Evolutionary conservation across 37 sponge, comb jelly and placozoan genomes (phyloP).

Genomic region (Theonella swinhoei): DNA sequence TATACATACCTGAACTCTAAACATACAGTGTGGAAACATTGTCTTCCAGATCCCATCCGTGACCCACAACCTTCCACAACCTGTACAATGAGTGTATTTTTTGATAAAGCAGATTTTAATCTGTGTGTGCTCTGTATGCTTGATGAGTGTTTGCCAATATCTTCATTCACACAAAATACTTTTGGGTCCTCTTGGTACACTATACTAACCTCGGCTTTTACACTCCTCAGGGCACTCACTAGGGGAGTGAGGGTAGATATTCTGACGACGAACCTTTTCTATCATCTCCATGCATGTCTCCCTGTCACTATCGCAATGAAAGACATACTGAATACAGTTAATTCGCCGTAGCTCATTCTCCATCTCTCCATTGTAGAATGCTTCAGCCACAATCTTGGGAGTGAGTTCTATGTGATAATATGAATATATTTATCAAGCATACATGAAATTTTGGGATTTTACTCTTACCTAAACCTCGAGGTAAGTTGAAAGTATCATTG

Average conservation of each 20-base stretch:
- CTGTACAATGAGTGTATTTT: too few relatives aligned
- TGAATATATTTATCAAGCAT: too few relatives aligned
- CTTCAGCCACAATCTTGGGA: background rate
- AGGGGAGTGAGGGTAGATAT: constrained; percentile 13
- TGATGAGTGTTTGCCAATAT: background rate
- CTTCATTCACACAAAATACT: background rate
- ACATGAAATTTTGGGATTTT: too few relatives aligned
- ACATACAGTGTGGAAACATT: constrained; percentile 62
- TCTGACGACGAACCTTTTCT: constrained; percentile 1
- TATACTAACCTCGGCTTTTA: constrained; percentile 20
- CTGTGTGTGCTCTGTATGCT: too few relatives aligned
- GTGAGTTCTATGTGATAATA: constrained; percentile 5
- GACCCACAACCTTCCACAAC: constrained; percentile 62
- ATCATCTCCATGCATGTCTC: constrained; percentile 31
- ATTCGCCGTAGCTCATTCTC: constrained; percentile 13
- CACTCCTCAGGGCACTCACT: constrained; percentile 4
- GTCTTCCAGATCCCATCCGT: constrained; percentile 65
- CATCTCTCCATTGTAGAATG: constrained; percentile 33
- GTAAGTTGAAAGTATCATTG: constrained; percentile 35
- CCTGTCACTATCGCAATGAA: constrained; percentile 6
- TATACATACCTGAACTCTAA: constrained; percentile 34
- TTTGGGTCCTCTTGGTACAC: too few relatives aligned
- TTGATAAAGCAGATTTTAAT: too few relatives aligned
- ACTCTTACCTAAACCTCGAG: constrained; percentile 2
- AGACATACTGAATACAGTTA: background rate